These are phyloP conservation scores for Limnephilus lunatus DNA, from an alignment of 2,888 invertebrate species.

Conservation along the genomic window DNA sequence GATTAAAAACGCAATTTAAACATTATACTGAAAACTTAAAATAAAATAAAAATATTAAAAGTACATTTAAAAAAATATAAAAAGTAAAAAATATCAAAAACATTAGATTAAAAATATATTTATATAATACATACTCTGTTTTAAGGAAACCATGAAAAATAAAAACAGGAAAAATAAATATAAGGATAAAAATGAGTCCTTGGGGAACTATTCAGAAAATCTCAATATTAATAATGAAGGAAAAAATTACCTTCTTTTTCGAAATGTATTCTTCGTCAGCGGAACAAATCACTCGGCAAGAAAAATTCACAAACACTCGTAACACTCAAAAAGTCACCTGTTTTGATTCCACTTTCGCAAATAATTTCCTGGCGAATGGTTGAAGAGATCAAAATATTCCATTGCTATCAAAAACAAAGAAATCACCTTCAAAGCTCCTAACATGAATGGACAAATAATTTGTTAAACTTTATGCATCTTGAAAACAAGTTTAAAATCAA, in stretches of 20 bases:
- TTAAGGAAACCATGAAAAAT: no score
- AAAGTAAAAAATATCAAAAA: no score
- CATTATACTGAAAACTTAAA: no score
- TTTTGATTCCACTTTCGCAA: conserved; percentile 40
- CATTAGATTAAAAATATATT: no score
- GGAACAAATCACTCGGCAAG: not conserved
- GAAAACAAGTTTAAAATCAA: not conserved
- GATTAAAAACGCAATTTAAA: no score
- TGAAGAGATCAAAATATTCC: conserved; percentile 28
- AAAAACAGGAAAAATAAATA: no score
- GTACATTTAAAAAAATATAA: no score
- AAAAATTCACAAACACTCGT: conserved; percentile 2
- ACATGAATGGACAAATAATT: not conserved
- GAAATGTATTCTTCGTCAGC: not conserved
- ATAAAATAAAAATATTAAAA: no score
- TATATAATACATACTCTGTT: no score
- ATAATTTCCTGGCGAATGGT: conserved; percentile 31
- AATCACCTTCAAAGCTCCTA: not conserved
- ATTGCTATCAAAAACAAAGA: conserved; percentile 10
- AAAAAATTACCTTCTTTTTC: not conserved
- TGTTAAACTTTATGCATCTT: not conserved
- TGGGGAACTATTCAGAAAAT: no score
- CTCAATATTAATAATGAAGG: no score
- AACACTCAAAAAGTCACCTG: conserved; percentile 26
- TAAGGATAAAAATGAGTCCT: no score